phyloP scores from a whole-genome alignment of 2,113 vertebrate genomes.

The Conger conger region DNA sequence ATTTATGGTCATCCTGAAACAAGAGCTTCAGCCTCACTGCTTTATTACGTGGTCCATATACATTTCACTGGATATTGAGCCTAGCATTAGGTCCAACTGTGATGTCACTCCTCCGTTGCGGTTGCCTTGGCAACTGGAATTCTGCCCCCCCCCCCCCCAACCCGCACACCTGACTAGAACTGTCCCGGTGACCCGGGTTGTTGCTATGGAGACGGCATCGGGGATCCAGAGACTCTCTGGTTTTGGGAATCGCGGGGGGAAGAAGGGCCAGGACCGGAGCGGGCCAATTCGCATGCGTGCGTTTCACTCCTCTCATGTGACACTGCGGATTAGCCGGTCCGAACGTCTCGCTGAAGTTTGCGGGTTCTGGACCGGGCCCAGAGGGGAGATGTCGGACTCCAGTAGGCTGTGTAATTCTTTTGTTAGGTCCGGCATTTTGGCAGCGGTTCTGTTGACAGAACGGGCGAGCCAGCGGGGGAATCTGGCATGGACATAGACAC shows the following conservation, averaged over 20 bases:
- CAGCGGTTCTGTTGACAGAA: background rate
- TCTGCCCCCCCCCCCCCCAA: too few relatives aligned
- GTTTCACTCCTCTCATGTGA: background rate
- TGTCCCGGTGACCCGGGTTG: background rate
- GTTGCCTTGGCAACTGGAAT: background rate
- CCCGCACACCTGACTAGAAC: background rate
- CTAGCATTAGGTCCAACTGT: background rate
- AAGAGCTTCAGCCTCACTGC: background rate
- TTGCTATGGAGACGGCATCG: constrained; percentile 11
- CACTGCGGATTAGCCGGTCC: background rate
- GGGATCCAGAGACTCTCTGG: background rate
- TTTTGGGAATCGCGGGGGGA: background rate
- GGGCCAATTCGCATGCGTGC: background rate
- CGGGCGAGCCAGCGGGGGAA: background rate
- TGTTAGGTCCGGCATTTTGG: background rate
- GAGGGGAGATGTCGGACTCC: constrained; percentile 9
- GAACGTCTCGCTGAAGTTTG: background rate
- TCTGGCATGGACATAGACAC: background rate
- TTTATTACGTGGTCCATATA: background rate
- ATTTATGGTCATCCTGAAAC: background rate
- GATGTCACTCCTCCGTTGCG: background rate
- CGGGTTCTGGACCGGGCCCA: constrained; percentile 7
- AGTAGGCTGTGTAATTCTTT: background rate
- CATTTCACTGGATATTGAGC: background rate
- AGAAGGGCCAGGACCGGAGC: background rate